Conservation (phyloP, 2,113 vertebrate genomes). For the Camelus dromedarius region DNA sequence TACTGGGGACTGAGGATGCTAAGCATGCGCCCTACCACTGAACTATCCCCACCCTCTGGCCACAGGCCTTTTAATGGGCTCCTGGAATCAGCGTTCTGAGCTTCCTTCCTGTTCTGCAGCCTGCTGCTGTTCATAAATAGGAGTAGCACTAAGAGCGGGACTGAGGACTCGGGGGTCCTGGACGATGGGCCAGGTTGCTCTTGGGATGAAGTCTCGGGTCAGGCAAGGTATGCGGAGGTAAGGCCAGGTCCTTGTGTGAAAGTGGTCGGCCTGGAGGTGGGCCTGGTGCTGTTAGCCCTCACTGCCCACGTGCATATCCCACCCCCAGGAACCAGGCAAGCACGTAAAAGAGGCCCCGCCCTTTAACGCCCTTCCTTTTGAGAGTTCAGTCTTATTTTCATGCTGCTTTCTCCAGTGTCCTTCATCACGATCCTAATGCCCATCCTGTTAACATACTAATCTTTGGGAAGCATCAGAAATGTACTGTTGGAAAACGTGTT, state of each 20-base stretch:
- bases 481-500: neutral
- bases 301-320: neutral
- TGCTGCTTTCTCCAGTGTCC: neutral
- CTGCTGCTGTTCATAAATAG: neutral
- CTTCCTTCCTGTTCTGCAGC: neutral
- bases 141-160: neutral
- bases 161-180: neutral
- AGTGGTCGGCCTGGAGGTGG: neutral
- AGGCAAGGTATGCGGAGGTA: neutral
- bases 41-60: neutral
- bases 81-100: neutral
- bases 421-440: neutral
- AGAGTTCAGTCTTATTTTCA: neutral
- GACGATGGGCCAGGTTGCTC: neutral
- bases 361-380: neutral
- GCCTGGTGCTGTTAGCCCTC: neutral
- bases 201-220: neutral
- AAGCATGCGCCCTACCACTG: no score
- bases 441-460: neutral
- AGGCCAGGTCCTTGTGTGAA: neutral
- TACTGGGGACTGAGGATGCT: no score
- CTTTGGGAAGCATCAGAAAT: slow-evolving; percentile 20
- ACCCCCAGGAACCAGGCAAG: neutral
- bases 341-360: neutral
- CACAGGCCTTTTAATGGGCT: neutral